Percentiles rank a stretch among this genome's conserved stretches.
Evolutionary conservation across 23 tunicate genomes (phyloP).

Genomic region (Aplidium turbinatum): DNA sequence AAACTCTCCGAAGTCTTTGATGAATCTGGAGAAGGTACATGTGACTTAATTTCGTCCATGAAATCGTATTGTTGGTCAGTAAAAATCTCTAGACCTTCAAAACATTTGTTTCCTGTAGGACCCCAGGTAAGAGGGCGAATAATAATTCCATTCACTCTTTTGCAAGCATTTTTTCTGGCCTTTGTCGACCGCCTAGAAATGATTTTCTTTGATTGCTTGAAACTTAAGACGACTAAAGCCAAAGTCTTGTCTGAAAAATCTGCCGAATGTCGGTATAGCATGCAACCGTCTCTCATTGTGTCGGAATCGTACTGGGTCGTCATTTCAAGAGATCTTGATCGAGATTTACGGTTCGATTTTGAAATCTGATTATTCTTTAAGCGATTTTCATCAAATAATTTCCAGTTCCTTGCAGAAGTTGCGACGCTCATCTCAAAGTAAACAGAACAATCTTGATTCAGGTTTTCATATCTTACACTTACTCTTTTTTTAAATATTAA

Average conservation of each 20-base stretch:
- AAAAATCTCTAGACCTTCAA: background rate
- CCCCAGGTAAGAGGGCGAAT: constrained; percentile 62
- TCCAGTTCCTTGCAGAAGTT: no score
- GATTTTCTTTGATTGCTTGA: background rate
- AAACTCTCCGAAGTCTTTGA: no score
- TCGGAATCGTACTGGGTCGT: background rate
- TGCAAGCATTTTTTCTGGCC: background rate
- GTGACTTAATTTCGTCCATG: no score
- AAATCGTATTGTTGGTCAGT: background rate
- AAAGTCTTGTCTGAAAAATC: background rate
- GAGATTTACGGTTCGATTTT: background rate
- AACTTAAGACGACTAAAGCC: background rate
- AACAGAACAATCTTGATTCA: no score
- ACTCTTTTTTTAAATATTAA: no score
- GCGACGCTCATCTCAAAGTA: no score
- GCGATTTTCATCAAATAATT: no score
- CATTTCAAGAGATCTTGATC: constrained; percentile 30
- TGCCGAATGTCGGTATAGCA: background rate
- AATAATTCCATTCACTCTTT: background rate
- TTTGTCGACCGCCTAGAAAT: background rate
- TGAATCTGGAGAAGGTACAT: no score
- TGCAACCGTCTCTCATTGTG: background rate
- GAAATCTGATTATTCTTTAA: no score
- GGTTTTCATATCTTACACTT: no score
- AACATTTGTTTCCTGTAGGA: constrained; percentile 38